Percentiles rank a stretch among this genome's conserved stretches.
Conservation (phyloP, 2,797 vertebrate species). For the Myotis daubentonii region DNA sequence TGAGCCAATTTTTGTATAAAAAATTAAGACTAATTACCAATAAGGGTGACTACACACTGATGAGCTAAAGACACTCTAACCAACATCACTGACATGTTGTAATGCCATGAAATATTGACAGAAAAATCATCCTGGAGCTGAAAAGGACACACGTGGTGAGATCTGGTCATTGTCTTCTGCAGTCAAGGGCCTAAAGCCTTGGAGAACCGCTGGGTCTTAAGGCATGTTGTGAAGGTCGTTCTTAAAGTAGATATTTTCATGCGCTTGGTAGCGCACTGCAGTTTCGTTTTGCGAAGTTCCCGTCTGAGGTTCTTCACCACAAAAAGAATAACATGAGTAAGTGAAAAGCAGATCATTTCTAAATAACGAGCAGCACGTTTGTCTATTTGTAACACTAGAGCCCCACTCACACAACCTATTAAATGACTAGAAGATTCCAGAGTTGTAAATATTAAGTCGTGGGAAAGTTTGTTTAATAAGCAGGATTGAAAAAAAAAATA, state of each 20-base stretch:
- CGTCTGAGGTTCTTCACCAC: not conserved
- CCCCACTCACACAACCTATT: not conserved
- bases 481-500: not conserved
- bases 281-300: not conserved
- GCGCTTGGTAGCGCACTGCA: not conserved
- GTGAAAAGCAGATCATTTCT: not conserved
- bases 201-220: not conserved
- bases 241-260: constrained; percentile 53
- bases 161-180: not conserved
- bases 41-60: not conserved
- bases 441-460: not conserved
- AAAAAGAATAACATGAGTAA: not conserved
- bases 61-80: not conserved
- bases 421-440: not conserved
- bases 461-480: not conserved
- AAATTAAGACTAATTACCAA: not conserved
- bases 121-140: not conserved
- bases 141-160: too few relatives aligned
- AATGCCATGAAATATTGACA: not conserved
- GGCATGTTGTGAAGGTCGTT: not conserved
- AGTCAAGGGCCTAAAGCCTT: not conserved
- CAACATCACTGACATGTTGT: not conserved
- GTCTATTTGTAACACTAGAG: not conserved
- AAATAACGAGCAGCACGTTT: not conserved
- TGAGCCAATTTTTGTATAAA: not conserved